Evolutionary conservation across 2,888 invertebrate genomes (phyloP), one percentile per base, ranked within the genome.

Genomic region (Noctua pronuba): DNA sequence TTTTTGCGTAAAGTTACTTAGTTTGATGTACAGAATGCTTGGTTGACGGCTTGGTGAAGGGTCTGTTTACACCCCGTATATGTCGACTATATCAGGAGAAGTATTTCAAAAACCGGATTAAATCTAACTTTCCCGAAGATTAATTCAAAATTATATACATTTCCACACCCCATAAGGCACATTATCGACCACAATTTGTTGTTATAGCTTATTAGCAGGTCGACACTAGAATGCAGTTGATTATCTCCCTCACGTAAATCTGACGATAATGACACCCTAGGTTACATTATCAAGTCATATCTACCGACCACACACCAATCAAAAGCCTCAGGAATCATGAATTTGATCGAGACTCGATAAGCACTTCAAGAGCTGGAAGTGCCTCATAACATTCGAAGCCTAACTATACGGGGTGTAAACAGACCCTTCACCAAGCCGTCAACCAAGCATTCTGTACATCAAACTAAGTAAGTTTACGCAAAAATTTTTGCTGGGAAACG

Each of bases 361-460:
- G 41, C n/a, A 67, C 31, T 65, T 78, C 41, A 67, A n/a, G 55
- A 75, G n/a, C 31, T 41, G 31, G 46, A 55, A 80, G 58, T 80
- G 41, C 58, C 64, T 71, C 75, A 84, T 75, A 71, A 67, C 31
- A 83, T 60, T 72, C 58, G n/a, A 80, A 64, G n/a, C 21, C 65
- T 83, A 68, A 65, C 49, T 74, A 62, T 55, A n/a, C n/a, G n/a
- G n/a, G n/a, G n/a, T n/a, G n/a, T n/a, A n/a, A n/a, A n/a, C n/a
- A n/a, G n/a, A n/a, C n/a, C n/a, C n/a, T n/a, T n/a, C n/a, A n/a
- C n/a, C n/a, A n/a, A n/a, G n/a, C n/a, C n/a, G n/a, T n/a, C n/a
- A n/a, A n/a, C n/a, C n/a, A n/a, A n/a, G n/a, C n/a, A n/a, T n/a
- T n/a, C n/a, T n/a, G n/a, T n/a, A n/a, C n/a, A n/a, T n/a, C n/a